Conservation (phyloP, 2,888 invertebrate genomes). For the Drosophila birchii region DNA sequence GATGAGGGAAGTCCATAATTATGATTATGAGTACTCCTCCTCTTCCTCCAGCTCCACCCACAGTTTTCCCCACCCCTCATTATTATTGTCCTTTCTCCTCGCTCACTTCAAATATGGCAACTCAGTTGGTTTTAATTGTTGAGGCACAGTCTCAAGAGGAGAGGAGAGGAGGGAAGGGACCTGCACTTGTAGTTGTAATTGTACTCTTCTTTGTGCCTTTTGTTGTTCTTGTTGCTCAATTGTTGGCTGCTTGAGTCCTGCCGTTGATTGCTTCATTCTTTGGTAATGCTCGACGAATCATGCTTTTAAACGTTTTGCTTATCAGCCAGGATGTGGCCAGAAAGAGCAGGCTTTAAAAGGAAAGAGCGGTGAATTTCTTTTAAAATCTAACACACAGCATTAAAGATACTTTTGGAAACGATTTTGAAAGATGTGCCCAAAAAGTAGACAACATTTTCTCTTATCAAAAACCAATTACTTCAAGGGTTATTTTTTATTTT, state of each 20-base stretch:
- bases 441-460: not conserved
- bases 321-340: not conserved
- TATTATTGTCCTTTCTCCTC: slow-evolving; percentile 51
- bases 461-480: not conserved
- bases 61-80: slow-evolving; percentile 9
- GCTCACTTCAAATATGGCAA: slow-evolving; percentile 79
- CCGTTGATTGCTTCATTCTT: slow-evolving; percentile 42
- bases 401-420: not conserved
- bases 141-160: slow-evolving; percentile 60
- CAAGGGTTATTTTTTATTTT: no score
- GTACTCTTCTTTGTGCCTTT: slow-evolving; percentile 42
- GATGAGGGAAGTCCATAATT: slow-evolving; percentile 72
- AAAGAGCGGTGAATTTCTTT: not conserved
- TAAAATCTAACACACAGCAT: not conserved
- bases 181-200: slow-evolving; percentile 66
- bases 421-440: not conserved
- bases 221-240: slow-evolving; percentile 41
- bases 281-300: slow-evolving; percentile 5
- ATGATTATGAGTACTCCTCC: slow-evolving; percentile 69
- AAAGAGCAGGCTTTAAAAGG: slow-evolving; percentile 1
- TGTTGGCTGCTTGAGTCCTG: slow-evolving; percentile 38
- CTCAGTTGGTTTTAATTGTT: slow-evolving; percentile 76
- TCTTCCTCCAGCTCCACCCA: slow-evolving; percentile 17
- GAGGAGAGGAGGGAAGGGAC: not conserved
- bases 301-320: slow-evolving; percentile 26